A percentile compares a stretch with the other conserved stretches of the same genome.
Evolutionary conservation across 1,140 invertebrate genomes (phyloP).

Genomic region (Lerema accius): DNA sequence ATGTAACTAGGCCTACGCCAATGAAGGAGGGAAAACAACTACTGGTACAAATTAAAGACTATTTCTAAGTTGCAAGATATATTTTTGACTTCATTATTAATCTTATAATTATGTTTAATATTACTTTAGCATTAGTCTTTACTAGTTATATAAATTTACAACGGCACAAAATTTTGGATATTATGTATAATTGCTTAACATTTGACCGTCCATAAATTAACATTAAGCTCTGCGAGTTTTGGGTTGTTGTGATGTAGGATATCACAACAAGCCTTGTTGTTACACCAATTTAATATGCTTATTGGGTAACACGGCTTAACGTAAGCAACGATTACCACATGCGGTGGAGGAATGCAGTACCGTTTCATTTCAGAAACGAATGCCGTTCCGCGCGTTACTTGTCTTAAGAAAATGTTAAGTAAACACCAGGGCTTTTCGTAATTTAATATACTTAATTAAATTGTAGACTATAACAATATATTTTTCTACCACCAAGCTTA

Average conservation of each 20-base stretch:
- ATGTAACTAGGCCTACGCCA: neutral
- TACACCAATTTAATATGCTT: conserved; percentile 56
- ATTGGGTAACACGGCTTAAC: conserved; percentile 72
- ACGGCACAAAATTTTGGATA: no score
- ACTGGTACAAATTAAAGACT: no score
- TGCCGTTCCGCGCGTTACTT: conserved; percentile 33
- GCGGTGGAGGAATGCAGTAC: conserved; percentile 69
- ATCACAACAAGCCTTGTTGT: conserved; percentile 14
- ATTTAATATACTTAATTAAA: neutral
- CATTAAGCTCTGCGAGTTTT: no score
- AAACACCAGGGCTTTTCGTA: neutral
- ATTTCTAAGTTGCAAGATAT: no score
- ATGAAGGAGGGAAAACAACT: neutral
- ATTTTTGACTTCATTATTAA: no score
- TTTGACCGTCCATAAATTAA: no score
- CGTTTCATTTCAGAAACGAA: conserved; percentile 63
- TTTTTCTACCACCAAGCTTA: conserved; percentile 37
- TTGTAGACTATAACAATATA: neutral
- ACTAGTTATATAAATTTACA: no score
- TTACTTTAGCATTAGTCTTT: no score
- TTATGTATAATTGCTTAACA: no score
- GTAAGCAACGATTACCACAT: conserved; percentile 75
- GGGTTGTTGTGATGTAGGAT: neutral
- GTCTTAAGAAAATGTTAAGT: conserved; percentile 9
- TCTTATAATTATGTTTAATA: no score